Conservation (phyloP, 2,888 invertebrate genomes). For the Eupithecia dodoneata region DNA sequence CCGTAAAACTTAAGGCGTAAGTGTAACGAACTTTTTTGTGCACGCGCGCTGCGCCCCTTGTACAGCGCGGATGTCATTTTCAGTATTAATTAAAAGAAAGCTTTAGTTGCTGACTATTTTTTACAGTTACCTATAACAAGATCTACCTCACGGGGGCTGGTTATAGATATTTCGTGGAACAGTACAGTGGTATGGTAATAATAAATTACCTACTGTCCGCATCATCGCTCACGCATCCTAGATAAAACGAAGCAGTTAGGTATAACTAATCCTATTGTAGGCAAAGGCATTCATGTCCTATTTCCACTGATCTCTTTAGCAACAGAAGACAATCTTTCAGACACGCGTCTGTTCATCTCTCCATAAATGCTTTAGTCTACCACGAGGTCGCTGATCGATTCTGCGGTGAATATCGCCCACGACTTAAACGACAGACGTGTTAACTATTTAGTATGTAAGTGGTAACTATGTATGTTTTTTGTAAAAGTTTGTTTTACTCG, state of each 20-base stretch:
- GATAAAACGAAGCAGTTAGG: background rate
- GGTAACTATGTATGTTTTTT: no score
- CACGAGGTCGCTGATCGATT: background rate
- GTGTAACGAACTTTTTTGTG: background rate
- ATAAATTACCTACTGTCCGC: background rate
- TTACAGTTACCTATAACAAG: background rate
- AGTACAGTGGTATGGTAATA: background rate
- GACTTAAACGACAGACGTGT: background rate
- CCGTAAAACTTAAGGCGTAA: constrained; percentile 24
- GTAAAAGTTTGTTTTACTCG: no score
- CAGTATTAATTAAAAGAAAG: background rate
- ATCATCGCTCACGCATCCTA: background rate
- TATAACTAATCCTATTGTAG: background rate
- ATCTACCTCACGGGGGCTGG: background rate
- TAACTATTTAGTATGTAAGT: background rate
- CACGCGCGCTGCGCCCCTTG: background rate
- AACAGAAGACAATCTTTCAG: background rate
- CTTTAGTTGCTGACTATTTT: background rate
- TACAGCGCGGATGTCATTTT: background rate
- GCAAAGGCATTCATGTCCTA: no score
- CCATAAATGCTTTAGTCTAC: background rate
- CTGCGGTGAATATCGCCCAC: background rate
- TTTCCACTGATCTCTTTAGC: no score
- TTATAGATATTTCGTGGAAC: background rate
- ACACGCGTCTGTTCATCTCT: background rate